Evolutionary conservation across 2,888 invertebrate genomes (phyloP).

Genomic region (Mythimna ferrago): DNA sequence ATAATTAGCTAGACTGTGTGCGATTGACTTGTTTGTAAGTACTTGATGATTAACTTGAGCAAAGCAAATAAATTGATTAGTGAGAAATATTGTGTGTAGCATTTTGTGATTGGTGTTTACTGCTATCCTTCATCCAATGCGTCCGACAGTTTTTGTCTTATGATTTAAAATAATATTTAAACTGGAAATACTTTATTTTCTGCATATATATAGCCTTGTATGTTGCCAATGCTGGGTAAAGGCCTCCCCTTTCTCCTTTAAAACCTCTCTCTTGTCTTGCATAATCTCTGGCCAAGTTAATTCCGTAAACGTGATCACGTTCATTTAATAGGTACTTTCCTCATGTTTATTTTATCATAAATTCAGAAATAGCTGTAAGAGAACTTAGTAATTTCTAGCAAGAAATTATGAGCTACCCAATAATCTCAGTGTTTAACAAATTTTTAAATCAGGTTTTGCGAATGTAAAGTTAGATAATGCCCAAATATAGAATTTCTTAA

Average conservation of each 20-base stretch:
- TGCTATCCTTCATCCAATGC: too few species aligned
- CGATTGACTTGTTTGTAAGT: slow-evolving; percentile 44
- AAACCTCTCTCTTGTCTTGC: too few species aligned
- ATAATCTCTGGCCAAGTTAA: too few species aligned
- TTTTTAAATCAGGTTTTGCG: not conserved
- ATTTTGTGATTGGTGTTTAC: not conserved
- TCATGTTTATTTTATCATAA: too few species aligned
- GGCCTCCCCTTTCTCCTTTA: too few species aligned
- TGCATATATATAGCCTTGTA: too few species aligned
- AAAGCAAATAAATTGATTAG: not conserved
- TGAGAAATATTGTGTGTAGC: not conserved
- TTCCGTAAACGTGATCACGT: too few species aligned
- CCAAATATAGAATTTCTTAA: slow-evolving; percentile 15
- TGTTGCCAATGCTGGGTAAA: too few species aligned
- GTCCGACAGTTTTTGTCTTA: not conserved
- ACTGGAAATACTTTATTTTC: too few species aligned
- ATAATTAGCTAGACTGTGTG: slow-evolving; percentile 66
- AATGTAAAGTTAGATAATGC: not conserved
- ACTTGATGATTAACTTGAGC: slow-evolving; percentile 12
- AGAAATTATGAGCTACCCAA: not conserved
- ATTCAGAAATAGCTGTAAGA: not conserved
- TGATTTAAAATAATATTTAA: too few species aligned
- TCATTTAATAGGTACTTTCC: not conserved
- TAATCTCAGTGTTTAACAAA: not conserved
- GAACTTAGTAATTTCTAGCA: not conserved